Percentiles rank a stretch among this genome's conserved stretches.
These are phyloP conservation scores for Macrostomum lignano DNA, from an alignment of 1,140 invertebrate species.

Conservation along the genomic window DNA sequence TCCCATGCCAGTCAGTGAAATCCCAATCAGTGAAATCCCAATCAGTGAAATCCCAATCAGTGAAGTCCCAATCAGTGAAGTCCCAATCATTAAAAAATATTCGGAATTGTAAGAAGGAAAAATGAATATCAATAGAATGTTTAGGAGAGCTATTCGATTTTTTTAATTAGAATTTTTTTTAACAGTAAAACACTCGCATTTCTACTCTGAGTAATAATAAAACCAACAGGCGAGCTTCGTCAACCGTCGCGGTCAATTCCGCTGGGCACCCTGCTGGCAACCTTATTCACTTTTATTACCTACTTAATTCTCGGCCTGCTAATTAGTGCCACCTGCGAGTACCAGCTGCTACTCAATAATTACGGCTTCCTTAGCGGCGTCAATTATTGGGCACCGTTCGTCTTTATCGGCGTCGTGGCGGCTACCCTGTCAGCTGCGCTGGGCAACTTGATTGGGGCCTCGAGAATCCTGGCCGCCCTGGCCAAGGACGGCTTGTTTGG, in stretches of 20 bases:
- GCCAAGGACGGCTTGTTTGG: conserved; percentile 90
- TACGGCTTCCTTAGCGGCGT: conserved; percentile 64
- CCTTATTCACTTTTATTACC: conserved; percentile 58
- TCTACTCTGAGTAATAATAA: too few relatives aligned
- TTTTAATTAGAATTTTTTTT: too few relatives aligned
- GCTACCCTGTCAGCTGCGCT: conserved; percentile 79
- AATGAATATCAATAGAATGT: too few relatives aligned
- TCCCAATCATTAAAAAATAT: too few relatives aligned
- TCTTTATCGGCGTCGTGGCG: conserved; percentile 65
- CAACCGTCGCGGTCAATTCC: conserved; percentile 73
- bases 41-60: too few relatives aligned
- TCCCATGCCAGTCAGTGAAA: too few relatives aligned
- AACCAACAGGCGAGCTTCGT: conserved; percentile 66
- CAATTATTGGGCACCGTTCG: conserved; percentile 66
- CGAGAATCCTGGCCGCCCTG: conserved; percentile 67
- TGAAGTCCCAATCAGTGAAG: too few relatives aligned
- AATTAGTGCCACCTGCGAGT: conserved; percentile 50
- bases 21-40: too few relatives aligned
- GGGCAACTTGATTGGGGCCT: conserved; percentile 82
- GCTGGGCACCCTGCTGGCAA: conserved; percentile 59
- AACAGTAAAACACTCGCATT: too few relatives aligned
- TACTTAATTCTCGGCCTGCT: conserved; percentile 58
- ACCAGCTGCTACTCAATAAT: conserved; percentile 53
- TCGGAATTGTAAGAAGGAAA: too few relatives aligned
- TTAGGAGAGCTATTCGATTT: too few relatives aligned